Percentiles rank a stretch among this genome's conserved stretches.
Evolutionary conservation across 2,113 vertebrate species (phyloP).

Genomic region (Phylloscopus whistleri): DNA sequence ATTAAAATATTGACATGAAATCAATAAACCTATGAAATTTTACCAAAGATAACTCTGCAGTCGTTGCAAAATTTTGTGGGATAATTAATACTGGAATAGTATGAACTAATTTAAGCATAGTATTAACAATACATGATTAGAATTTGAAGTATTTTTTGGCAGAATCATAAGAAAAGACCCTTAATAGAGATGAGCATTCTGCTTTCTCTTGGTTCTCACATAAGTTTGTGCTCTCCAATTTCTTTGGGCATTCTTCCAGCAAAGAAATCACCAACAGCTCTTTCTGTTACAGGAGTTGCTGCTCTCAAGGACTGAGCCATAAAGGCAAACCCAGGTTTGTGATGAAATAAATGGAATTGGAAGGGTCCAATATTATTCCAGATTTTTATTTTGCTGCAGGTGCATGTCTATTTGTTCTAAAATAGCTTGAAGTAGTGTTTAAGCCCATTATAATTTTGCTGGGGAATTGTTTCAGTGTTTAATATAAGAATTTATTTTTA

Average conservation of each 20-base stretch:
- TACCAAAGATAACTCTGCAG: neutral
- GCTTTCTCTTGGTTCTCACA: neutral
- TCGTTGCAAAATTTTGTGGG: neutral
- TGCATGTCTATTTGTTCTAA: neutral
- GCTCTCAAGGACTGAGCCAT: neutral
- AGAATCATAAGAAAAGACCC: neutral
- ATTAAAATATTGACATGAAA: slow-evolving; percentile 12
- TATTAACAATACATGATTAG: neutral
- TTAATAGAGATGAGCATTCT: neutral
- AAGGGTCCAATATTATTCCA: neutral
- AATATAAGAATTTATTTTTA: neutral
- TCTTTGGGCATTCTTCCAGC: neutral
- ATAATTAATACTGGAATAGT: slow-evolving; percentile 15
- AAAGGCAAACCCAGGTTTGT: neutral
- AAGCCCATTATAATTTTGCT: neutral
- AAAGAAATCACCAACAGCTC: neutral
- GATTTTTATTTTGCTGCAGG: neutral
- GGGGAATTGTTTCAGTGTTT: neutral
- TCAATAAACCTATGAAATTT: slow-evolving; percentile 41
- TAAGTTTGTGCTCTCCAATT: neutral
- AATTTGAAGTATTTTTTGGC: neutral
- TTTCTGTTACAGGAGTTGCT: neutral
- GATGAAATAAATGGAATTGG: neutral
- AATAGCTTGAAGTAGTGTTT: neutral
- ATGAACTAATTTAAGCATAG: neutral